A percentile compares a stretch with the other conserved stretches of the same genome.
Conservation (phyloP, 2,113 vertebrate genomes). For the Reinhardtius hippoglossoides region DNA sequence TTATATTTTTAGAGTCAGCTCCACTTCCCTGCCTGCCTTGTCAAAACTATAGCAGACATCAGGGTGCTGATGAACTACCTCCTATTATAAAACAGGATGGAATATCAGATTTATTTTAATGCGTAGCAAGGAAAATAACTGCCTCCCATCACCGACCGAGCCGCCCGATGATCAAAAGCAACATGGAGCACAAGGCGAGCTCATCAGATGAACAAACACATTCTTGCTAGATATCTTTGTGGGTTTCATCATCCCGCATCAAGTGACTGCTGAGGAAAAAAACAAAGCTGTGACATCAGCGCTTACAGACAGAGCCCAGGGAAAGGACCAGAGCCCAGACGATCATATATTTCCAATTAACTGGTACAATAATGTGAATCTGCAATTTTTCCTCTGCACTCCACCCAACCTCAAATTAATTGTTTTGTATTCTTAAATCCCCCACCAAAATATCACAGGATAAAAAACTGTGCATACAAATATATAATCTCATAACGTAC, state of each 20-base stretch:
- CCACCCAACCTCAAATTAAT: slow-evolving; percentile 36
- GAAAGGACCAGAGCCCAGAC: slow-evolving; percentile 41
- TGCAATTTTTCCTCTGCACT: slow-evolving; percentile 35
- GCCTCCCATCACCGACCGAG: slow-evolving; percentile 61
- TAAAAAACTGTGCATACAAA: slow-evolving; percentile 30
- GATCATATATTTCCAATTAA: slow-evolving; percentile 56
- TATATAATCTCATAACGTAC: slow-evolving; percentile 42
- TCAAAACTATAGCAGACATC: slow-evolving; percentile 53
- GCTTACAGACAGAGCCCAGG: slow-evolving; percentile 28
- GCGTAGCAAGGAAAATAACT: slow-evolving; percentile 47
- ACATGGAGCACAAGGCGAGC: slow-evolving; percentile 59
- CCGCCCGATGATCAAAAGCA: slow-evolving; percentile 74
- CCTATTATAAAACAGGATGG: slow-evolving; percentile 19
- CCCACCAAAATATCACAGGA: slow-evolving; percentile 20
- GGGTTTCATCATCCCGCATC: slow-evolving; percentile 83
- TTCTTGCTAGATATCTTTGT: slow-evolving; percentile 82
- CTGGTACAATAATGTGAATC: slow-evolving; percentile 36
- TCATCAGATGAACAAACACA: slow-evolving; percentile 74
- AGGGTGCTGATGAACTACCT: slow-evolving; percentile 47
- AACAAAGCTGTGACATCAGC: slow-evolving; percentile 78
- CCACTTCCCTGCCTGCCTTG: slow-evolving; percentile 48
- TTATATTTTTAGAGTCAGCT: slow-evolving; percentile 68
- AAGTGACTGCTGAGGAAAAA: slow-evolving; percentile 74
- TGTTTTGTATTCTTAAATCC: slow-evolving; percentile 13
- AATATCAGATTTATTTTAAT: slow-evolving; percentile 66